Conservation (phyloP, 2,797 vertebrate species). For the Sebastes taczanowskii region DNA sequence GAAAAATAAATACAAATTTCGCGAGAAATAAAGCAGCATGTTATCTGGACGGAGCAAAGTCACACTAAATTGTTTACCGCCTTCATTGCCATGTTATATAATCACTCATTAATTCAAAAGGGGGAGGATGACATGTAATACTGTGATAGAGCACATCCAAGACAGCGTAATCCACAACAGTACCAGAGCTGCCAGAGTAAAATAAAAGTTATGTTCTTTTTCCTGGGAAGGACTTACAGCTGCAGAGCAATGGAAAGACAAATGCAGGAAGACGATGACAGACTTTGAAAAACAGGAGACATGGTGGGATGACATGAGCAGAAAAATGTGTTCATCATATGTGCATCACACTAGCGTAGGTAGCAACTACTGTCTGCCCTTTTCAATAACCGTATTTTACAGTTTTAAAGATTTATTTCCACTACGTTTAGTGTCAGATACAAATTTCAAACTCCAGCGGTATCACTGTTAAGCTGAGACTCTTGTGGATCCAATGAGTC, state of each 20-base stretch:
- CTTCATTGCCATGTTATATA: constrained; percentile 30
- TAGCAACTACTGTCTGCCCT: background rate
- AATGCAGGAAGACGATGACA: constrained; percentile 21
- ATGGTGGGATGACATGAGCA: constrained; percentile 11
- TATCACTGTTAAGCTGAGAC: no score
- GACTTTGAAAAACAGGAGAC: constrained; percentile 20
- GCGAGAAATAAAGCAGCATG: background rate
- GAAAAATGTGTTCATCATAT: constrained; percentile 27
- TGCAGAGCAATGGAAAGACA: constrained; percentile 31
- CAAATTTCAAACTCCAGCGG: background rate
- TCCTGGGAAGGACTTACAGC: constrained; percentile 37
- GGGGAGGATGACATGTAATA: constrained; percentile 32
- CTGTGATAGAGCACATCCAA: constrained; percentile 28
- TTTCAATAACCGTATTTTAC: background rate
- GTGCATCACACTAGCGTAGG: background rate
- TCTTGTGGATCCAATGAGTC: no score
- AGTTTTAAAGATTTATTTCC: background rate
- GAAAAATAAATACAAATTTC: background rate
- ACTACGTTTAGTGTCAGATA: background rate
- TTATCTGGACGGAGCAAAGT: constrained; percentile 4
- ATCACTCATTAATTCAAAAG: constrained; percentile 24
- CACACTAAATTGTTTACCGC: constrained; percentile 1
- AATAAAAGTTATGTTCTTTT: constrained; percentile 44
- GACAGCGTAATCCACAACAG: constrained; percentile 45
- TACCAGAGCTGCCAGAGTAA: constrained; percentile 16